phyloP scores from a whole-genome alignment of 2,113 vertebrate genomes.

The Mustelus asterias region DNA sequence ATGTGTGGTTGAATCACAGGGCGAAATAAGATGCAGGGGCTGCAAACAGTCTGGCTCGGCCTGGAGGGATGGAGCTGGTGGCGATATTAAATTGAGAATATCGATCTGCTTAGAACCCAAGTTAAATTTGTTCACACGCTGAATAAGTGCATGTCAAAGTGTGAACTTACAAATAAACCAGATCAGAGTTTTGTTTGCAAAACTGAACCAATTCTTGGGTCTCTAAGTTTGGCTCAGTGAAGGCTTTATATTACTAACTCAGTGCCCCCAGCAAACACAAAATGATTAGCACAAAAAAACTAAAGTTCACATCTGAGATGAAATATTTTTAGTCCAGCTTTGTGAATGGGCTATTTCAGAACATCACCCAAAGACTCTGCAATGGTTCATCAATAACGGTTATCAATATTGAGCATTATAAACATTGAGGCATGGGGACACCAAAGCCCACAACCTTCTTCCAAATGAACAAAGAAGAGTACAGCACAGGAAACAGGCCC shows the following conservation, averaged over 20 bases:
- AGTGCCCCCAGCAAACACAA: neutral
- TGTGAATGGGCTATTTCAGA: neutral
- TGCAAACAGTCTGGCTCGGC: neutral
- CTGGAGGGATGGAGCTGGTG: neutral
- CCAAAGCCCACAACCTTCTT: neutral
- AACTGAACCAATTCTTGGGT: neutral
- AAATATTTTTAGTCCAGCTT: neutral
- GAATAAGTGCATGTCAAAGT: neutral
- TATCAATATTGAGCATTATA: neutral
- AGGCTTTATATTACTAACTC: neutral
- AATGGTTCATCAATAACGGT: neutral
- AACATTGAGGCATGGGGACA: too few relatives aligned
- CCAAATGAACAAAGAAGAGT: neutral
- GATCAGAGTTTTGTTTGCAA: neutral
- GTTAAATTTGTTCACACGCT: neutral
- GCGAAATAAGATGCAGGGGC: neutral
- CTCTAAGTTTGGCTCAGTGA: neutral
- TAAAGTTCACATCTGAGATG: conserved; percentile 22
- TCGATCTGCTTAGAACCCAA: neutral
- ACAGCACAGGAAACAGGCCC: too few relatives aligned
- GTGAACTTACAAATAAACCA: neutral
- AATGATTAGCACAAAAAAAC: neutral
- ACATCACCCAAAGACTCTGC: neutral
- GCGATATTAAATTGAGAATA: neutral
- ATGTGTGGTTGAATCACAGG: neutral